A percentile compares a stretch with the other conserved stretches of the same genome.
These are phyloP conservation scores for Desmodus rotundus DNA, from an alignment of 2,113 vertebrate genomes.

Conservation along the genomic window DNA sequence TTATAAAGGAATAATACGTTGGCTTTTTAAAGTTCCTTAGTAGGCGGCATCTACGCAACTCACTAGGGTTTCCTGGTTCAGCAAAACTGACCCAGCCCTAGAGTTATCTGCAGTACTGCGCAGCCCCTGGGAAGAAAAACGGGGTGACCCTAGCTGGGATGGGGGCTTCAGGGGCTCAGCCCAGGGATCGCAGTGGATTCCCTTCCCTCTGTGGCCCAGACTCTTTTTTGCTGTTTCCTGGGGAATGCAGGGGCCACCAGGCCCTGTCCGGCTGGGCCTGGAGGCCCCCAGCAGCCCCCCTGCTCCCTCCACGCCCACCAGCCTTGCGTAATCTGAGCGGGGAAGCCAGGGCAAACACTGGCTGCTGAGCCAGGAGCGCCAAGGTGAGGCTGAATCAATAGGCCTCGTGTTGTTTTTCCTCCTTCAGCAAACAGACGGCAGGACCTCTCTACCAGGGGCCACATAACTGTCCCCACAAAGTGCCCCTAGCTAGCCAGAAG, in stretches of 20 bases:
- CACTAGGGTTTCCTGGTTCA: background rate
- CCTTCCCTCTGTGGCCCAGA: background rate
- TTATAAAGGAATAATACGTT: background rate
- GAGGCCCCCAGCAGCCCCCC: background rate
- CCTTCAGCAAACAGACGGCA: constrained; percentile 66
- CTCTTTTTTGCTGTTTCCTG: background rate
- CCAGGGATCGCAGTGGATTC: background rate
- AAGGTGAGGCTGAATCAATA: constrained; percentile 74
- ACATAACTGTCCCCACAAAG: constrained; percentile 59
- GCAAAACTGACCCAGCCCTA: background rate
- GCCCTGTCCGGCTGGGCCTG: background rate
- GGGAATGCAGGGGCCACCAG: background rate
- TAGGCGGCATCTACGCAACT: background rate
- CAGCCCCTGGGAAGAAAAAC: background rate
- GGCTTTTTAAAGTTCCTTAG: background rate
- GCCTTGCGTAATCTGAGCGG: constrained; percentile 40
- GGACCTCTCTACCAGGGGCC: constrained; percentile 58
- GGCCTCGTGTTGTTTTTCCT: constrained; percentile 59
- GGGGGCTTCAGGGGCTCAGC: background rate
- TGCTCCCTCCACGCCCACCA: background rate
- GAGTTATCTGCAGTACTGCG: background rate
- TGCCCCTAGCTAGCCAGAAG: constrained; percentile 32
- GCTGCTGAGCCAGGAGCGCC: constrained; percentile 57
- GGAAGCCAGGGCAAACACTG: constrained; percentile 58
- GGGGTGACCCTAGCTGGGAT: background rate